Evolutionary conservation across 2,888 invertebrate species (phyloP), one percentile per base, ranked within the genome.

Genomic region (Lycaena phlaeas): DNA sequence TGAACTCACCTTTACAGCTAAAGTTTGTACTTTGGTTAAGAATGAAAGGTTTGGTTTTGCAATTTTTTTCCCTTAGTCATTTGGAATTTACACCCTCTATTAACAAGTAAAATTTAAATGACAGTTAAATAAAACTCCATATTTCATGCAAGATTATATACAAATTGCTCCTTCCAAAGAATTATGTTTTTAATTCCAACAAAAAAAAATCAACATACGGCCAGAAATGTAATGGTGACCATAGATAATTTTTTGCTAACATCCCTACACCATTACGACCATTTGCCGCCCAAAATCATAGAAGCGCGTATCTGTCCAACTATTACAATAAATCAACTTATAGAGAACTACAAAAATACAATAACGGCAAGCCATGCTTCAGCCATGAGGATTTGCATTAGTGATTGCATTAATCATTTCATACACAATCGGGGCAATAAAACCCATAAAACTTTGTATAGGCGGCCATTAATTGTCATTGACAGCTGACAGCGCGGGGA

Each of bases 401-500:
- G 81, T 66, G 71, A 71, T 76, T 78, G 61, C 84, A 84, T 82
- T 84, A 81, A 84, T 84, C 84, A 84, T 82, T 63, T 69, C 58
- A 54, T 64, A 59, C 62, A 78, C 77, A 77, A 76, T 73, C 64
- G 68, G 57, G 55, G 68, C 62, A 78, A 79, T 77, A 78, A 76
- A 73, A 69, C 65, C 78, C 71, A 76, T 78, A 78, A 77, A 81
- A 77, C 72, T 76, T 68, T 79, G 72, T 75, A 81, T 78, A 61
- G 72, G 57, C 59, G 52, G 68, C 68, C 79, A 82, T 82, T 81
- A 81, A 81, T 82, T 82, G 82, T 84, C 79, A 84, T 79, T 76
- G 84, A 77, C 82, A 76, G 68, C 56, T 75, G 75, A 51, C 44
- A 44, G 49, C 57, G 60, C 44, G 51, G 57, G 60, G 67, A 68